Evolutionary conservation across 2,797 vertebrate genomes (phyloP).

Genomic region (Eupleurogrammus muticus): DNA sequence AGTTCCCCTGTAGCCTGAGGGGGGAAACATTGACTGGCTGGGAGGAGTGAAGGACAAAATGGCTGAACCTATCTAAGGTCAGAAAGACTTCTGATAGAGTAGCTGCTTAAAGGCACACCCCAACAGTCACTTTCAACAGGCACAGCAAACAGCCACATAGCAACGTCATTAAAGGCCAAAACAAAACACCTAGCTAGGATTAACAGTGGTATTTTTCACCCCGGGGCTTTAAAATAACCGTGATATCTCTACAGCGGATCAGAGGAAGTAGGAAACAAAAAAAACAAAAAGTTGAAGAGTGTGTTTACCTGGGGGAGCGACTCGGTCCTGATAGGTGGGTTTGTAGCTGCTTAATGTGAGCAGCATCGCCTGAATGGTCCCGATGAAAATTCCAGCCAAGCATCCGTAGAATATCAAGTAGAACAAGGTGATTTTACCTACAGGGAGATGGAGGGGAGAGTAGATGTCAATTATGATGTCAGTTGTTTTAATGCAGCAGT

Average conservation of each 20-base stretch:
- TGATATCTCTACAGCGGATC: not conserved
- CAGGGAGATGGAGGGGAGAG: slow-evolving; percentile 27
- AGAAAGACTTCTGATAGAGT: slow-evolving; percentile 67
- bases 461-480: not conserved
- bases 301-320: slow-evolving; percentile 96
- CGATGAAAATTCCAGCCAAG: slow-evolving; percentile 97
- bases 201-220: not conserved
- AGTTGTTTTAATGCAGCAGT: not conserved
- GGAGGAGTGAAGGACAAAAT: slow-evolving; percentile 85
- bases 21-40: slow-evolving; percentile 64
- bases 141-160: not conserved
- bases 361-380: slow-evolving; percentile 97
- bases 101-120: slow-evolving; percentile 62
- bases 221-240: not conserved
- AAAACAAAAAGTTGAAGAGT: not conserved
- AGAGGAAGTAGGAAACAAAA: not conserved
- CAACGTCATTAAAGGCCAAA: not conserved
- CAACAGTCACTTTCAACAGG: slow-evolving; percentile 26
- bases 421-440: slow-evolving; percentile 97
- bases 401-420: slow-evolving; percentile 98
- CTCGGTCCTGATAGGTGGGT: slow-evolving; percentile 97
- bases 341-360: slow-evolving; percentile 92
- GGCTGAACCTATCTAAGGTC: slow-evolving; percentile 81
- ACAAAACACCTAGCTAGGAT: not conserved
- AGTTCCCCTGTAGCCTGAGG: slow-evolving; percentile 58